These are phyloP conservation scores for Dusona sp. DNA, from an alignment of 2,888 invertebrate genomes.

Conservation along the genomic window DNA sequence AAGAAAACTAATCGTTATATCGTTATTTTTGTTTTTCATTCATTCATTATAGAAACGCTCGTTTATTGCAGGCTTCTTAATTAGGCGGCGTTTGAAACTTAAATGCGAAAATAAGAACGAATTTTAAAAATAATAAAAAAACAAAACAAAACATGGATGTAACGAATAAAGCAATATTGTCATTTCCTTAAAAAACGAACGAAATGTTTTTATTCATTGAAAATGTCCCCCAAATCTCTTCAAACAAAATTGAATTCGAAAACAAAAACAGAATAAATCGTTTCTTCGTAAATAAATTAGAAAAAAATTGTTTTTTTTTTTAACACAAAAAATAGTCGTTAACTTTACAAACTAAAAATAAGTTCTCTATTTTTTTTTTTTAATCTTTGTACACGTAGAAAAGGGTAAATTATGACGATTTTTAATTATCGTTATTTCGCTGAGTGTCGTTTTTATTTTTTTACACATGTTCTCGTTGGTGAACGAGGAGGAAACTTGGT, in stretches of 20 bases:
- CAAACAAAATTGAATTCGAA: not conserved
- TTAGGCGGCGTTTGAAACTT: constrained; percentile 54
- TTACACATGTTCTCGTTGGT: not conserved
- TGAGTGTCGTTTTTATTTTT: constrained; percentile 11
- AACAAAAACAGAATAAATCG: not conserved
- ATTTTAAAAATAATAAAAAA: constrained; percentile 30
- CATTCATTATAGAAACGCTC: constrained; percentile 13
- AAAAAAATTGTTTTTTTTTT: too few relatives aligned
- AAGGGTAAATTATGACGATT: constrained; percentile 4
- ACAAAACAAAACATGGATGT: constrained; percentile 45
- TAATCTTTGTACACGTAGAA: not conserved
- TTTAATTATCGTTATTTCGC: constrained; percentile 1
- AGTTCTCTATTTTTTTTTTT: not conserved
- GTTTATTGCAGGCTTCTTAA: constrained; percentile 50
- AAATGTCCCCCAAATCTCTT: not conserved
- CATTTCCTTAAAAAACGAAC: constrained; percentile 61
- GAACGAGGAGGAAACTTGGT: not conserved
- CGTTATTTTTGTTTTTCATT: constrained; percentile 54
- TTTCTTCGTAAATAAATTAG: too few relatives aligned
- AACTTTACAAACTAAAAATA: not conserved
- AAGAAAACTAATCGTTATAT: constrained; percentile 61
- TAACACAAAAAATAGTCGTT: too few relatives aligned
- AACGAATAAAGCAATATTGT: constrained; percentile 71
- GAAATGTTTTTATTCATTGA: not conserved
- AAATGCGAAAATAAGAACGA: constrained; percentile 56